Conservation (phyloP, 2,888 invertebrate species). For the Scelioninae gen. 1 region DNA sequence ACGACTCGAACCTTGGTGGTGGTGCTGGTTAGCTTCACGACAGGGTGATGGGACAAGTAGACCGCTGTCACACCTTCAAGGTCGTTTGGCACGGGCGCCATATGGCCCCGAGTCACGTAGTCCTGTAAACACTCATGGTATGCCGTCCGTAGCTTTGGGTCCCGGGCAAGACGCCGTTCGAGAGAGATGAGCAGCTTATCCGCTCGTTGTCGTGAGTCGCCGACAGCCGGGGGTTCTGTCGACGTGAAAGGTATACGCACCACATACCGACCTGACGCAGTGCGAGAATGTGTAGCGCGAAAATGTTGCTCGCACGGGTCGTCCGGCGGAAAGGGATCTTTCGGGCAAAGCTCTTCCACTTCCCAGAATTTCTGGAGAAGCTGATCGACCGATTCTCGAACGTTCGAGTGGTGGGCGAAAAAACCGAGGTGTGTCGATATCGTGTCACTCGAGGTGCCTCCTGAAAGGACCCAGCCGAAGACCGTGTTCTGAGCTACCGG, state of each 20-base stretch:
- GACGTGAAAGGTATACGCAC: neutral
- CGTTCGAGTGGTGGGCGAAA: neutral
- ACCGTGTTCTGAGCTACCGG: neutral
- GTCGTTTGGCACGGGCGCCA: neutral
- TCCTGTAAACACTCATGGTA: neutral
- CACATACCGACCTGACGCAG: neutral
- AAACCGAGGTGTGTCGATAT: too few species aligned
- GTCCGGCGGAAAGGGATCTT: neutral
- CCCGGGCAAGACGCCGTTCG: neutral
- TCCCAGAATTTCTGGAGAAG: slow-evolving; percentile 1
- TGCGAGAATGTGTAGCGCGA: neutral
- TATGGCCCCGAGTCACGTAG: neutral
- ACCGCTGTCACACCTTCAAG: neutral
- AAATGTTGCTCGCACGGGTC: neutral
- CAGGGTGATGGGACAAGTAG: slow-evolving; percentile 2
- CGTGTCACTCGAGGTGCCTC: neutral
- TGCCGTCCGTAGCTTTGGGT: too few species aligned
- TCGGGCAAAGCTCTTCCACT: neutral
- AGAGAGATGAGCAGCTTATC: neutral
- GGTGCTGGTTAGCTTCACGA: neutral
- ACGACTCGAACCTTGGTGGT: slow-evolving; percentile 6
- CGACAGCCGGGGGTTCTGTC: neutral
- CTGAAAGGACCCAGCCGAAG: slow-evolving; percentile 7
- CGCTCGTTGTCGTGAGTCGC: neutral
- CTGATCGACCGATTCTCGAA: neutral